Base-by-base conservation (phyloP, 2,888 invertebrate species). In the Drosophila ezoana region DNA sequence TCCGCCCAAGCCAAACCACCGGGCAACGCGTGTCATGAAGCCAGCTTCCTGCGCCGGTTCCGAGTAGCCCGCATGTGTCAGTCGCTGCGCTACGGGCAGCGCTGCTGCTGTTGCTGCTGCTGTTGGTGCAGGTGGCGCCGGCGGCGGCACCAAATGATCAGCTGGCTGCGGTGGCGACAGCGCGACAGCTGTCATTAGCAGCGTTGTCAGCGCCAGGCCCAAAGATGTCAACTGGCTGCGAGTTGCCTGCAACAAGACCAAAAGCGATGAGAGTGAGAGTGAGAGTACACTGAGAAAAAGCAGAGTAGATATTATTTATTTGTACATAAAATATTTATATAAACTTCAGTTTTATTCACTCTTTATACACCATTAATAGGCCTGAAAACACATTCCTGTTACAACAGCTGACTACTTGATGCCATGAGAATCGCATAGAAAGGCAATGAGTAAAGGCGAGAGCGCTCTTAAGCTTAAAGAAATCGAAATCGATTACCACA, bases 21-120 rank as follows among this genome's bases (percentile, higher is more conserved):
- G 86, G 23, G 92, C 92, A 60, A 92, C 89, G 51, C 92, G 88
- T 58, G 91, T 90, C 90, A 92, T 91, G 67, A 92, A 90, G 33
- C 92, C 91, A 0, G 60, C 40, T 0, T 72, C 64, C 20, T 37
- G 66, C 0, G 61, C 48, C 1, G 64, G 28, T 28, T 61, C 67
- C 8, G 75, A 16, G 47, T 64, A 78, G 37, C 76, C 69, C 0
- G 76, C 60, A 35, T 72, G 76, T 6, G 59, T 77, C 11, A 67
- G 75, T 10, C 49, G 70, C 54, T 59, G 82, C 44, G 54, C 57
- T 4, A 62, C 28, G 32, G 77, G 81, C 52, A 77, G 45, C 4
- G 52, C 14, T 40, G 70, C 45, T 6, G 53, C 20, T 23, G 8
- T 1, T 23, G 86, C 1, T 90, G 88, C 0, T 2, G 91, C 41